Conservation (phyloP, 2,888 invertebrate genomes). For the Neoitamus cyanurus region DNA sequence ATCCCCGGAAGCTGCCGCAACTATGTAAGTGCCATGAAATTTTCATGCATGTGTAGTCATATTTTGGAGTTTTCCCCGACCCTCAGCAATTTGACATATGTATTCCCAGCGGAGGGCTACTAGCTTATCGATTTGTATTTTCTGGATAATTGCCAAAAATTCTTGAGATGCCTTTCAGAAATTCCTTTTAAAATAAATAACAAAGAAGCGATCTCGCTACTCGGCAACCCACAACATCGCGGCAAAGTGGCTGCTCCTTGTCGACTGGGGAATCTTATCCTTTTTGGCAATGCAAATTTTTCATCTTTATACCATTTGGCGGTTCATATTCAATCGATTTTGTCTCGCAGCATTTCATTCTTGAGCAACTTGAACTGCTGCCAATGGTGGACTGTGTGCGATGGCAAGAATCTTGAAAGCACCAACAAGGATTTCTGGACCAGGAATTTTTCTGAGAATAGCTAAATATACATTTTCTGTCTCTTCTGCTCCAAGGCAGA, state of each 20-base stretch:
- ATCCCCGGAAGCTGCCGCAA: background rate
- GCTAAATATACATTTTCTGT: background rate
- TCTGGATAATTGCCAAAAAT: constrained; percentile 40
- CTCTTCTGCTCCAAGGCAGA: background rate
- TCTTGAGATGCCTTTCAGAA: background rate
- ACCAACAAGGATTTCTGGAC: background rate
- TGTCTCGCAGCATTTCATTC: constrained; percentile 26
- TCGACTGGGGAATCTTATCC: background rate
- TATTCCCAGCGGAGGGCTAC: background rate
- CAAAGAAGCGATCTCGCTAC: background rate
- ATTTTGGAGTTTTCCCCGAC: background rate
- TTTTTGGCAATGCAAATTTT: constrained; percentile 37
- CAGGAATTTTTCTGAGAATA: background rate
- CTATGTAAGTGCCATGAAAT: background rate
- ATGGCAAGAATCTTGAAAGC: background rate
- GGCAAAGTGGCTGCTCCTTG: background rate
- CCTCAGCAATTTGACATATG: background rate
- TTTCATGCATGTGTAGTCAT: background rate
- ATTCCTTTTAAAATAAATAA: constrained; percentile 41
- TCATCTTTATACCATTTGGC: background rate
- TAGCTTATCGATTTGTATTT: constrained; percentile 27
- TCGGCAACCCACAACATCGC: background rate
- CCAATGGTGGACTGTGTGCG: background rate
- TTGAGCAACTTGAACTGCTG: constrained; percentile 19
- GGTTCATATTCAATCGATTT: constrained; percentile 39